These are phyloP conservation scores for Aphodius granarius DNA, from an alignment of 2,888 invertebrate genomes.

Conservation along the genomic window DNA sequence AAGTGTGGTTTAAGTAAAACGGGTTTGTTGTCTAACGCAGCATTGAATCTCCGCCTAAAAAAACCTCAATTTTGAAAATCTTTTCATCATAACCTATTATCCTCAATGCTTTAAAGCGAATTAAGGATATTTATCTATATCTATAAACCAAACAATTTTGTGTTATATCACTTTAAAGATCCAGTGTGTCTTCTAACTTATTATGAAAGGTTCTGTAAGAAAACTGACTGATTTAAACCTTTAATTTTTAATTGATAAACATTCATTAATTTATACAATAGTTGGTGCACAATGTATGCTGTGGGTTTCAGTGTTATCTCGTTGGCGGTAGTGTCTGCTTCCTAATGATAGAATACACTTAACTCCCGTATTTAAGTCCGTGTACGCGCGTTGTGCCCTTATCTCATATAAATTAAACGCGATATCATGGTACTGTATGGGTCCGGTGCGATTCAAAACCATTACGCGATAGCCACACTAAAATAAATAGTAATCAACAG, in stretches of 20 bases:
- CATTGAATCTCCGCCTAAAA: no score
- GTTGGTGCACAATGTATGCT: neutral
- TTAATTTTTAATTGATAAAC: neutral
- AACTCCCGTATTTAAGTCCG: constrained; percentile 40
- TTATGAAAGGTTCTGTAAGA: no score
- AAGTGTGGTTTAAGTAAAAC: neutral
- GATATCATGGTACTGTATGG: constrained; percentile 35
- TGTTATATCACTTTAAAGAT: no score
- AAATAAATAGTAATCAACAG: constrained; percentile 38
- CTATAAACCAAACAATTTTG: no score
- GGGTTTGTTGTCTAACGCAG: no score
- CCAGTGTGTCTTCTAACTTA: no score
- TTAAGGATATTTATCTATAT: no score
- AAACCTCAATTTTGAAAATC: no score
- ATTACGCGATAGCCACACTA: constrained; percentile 10
- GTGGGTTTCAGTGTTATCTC: neutral
- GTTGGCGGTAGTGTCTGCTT: constrained; percentile 34
- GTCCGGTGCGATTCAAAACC: constrained; percentile 28
- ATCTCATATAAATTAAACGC: constrained; percentile 34
- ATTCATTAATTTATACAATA: neutral
- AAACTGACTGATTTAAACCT: no score
- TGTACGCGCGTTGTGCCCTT: constrained; percentile 8
- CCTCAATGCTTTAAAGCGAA: no score
- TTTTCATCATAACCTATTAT: no score
- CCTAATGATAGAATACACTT: constrained; percentile 47